Base-by-base conservation (phyloP, 2,113 vertebrate genomes). In the Ctenomys sociabilis region DNA sequence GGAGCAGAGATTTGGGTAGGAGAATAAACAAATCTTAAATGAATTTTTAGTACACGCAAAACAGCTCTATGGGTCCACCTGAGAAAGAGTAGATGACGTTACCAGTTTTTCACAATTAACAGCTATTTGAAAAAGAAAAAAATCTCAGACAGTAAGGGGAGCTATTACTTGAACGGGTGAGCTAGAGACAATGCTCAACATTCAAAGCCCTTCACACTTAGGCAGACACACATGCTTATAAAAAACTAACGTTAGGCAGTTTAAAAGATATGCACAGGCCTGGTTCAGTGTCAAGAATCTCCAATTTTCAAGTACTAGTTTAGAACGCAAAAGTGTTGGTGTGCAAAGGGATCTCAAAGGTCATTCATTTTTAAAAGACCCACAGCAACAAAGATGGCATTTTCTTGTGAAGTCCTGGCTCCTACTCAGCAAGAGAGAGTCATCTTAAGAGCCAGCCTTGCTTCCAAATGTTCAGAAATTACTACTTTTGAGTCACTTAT, bases 1-100 rank as follows among this genome's bases (percentile, higher is more conserved):
- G 88, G 7, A 57, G 26, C 54, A 86, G 61, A 87, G 45, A 66
- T 3, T 85, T 88, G 26, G 0, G 68, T 4, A 45, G 87, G 8
- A 37, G 32, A 28, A 49, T 63, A 82, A 89, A 88, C 45, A 72
- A 52, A 72, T 77, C 70, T 37, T 35, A 81, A 80, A 85, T 57
- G 26, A 92, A 59, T 93, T 95, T 85, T 72, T 68, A 94, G 64
- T 45, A 85, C 61, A 63, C 21, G 16, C 43, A 94, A 88, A 84
- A 61, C 1, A 13, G 26, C 57, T 77, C 57, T 88, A 52, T 54
- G 9, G 35, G 3, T 3, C 37, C 10, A 45, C 30, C 17, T 72
- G 28, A 32, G 43, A 22, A 91, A 66, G 28, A 83, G 66, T 90
- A 21, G 66, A 32, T 92, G 88, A 16, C 78, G 9, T 59, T 77